A percentile compares a stretch with the other conserved stretches of the same genome.
phyloP scores from a whole-genome alignment of 2,888 invertebrate genomes.

The Drosophila limbata region DNA sequence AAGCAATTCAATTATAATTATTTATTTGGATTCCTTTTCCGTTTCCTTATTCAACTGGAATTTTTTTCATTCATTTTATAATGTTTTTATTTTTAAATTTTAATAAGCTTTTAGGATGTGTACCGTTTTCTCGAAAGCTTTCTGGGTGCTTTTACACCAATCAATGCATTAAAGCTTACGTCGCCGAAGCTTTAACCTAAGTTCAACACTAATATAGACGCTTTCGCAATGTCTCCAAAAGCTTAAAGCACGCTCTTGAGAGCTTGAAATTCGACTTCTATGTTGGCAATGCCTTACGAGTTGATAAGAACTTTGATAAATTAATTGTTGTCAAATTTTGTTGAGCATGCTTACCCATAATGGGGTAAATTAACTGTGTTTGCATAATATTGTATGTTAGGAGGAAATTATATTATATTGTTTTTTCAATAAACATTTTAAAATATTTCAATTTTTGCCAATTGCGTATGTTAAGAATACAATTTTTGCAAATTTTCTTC shows the following conservation, averaged over 20 bases:
- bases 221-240: conserved; percentile 15
- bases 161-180: not conserved
- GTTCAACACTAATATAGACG: not conserved
- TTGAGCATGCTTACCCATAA: too few relatives aligned
- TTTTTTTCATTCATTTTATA: not conserved
- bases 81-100: not conserved
- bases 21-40: conserved; percentile 16
- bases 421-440: not conserved
- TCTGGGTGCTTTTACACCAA: not conserved
- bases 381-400: not conserved
- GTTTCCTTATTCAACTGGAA: conserved; percentile 5
- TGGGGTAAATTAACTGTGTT: not conserved
- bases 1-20: conserved; percentile 48
- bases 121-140: conserved; percentile 2
- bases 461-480: too few relatives aligned
- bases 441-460: too few relatives aligned
- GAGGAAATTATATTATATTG: too few relatives aligned
- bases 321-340: conserved; percentile 11
- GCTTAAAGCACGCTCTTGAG: conserved; percentile 4
- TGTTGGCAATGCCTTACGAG: conserved; percentile 23
- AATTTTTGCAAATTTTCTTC: too few relatives aligned
- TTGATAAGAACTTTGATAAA: conserved; percentile 30
- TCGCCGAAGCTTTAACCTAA: not conserved
- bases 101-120: not conserved
- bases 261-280: not conserved